Evolutionary conservation across 2,888 invertebrate species (phyloP), one percentile per base, ranked within the genome.

Genomic region (Nycteola revayana): DNA sequence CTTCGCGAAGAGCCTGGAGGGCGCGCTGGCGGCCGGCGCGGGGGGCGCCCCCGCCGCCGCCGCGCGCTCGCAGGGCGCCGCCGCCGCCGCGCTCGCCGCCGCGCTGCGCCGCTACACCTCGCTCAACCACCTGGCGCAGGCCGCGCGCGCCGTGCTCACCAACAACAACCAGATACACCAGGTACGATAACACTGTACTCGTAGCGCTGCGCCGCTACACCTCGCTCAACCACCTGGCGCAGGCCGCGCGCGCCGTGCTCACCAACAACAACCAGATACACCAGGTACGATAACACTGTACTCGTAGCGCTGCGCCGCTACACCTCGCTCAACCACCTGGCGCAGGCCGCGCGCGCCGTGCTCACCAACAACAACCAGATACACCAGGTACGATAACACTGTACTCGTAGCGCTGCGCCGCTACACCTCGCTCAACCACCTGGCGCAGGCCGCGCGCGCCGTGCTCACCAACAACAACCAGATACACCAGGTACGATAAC

Each of bases 321-420:
- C 89, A 99, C 99, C 4, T 98, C 98, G 14, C 90, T 99, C 44
- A 99, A 99, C 89, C 99, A 99, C 84, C 90, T 99, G 65, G 98
- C 99, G 44, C 95, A 95, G 83, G 97, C 98, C 28, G 98, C 98
- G 3, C 91, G 98, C 32, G 98, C 98, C 32, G 98, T 99, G 36
- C 92, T 99, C 51, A 96, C 97, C 81, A 99, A 98, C 85, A 94
- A 95, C 53, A 93, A 94, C 55, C 98, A 98, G 90, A 98, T 98
- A 66, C 93, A 94, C 57, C 98, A 98, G 82, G 96, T 59, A 26
- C 95, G n/a, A n/a, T n/a, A 18, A 47, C 92, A 94, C 51, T 95
- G 98, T 98, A n/a, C n/a, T n/a, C 79, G 98, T 96, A 10, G 98
- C 98, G 32, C 84, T 99, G 66, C 92, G 98, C 22, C 94, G 98